Percentiles rank a stretch among this genome's conserved stretches.
phyloP scores from a whole-genome alignment of 2,797 vertebrate genomes.

The Hyperoplus immaculatus region DNA sequence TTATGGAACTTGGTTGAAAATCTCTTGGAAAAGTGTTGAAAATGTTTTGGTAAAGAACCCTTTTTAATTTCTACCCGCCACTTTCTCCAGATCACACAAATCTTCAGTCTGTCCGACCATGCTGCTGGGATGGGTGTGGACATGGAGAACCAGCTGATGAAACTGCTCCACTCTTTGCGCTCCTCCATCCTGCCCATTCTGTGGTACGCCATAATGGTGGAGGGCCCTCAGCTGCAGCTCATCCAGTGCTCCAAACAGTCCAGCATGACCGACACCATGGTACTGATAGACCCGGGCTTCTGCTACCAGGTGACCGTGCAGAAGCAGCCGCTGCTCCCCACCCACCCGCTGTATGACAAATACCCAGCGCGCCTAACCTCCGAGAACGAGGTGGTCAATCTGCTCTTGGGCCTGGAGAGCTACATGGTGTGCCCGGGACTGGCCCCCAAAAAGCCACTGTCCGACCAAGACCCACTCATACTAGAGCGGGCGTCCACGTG shows the following conservation, averaged over 20 bases:
- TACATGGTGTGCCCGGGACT: slow-evolving; percentile 83
- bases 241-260: slow-evolving; percentile 87
- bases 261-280: slow-evolving; percentile 82
- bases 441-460: slow-evolving; percentile 30
- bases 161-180: slow-evolving; percentile 78
- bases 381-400: slow-evolving; percentile 67
- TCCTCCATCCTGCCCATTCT: slow-evolving; percentile 76
- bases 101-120: slow-evolving; percentile 82
- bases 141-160: slow-evolving; percentile 76
- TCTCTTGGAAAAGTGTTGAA: no score
- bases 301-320: slow-evolving; percentile 84
- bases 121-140: slow-evolving; percentile 27
- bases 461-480: slow-evolving; percentile 66
- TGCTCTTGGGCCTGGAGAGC: slow-evolving; percentile 84
- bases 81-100: slow-evolving; percentile 83
- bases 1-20: no score
- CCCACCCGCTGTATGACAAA: slow-evolving; percentile 81
- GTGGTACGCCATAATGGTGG: slow-evolving; percentile 84
- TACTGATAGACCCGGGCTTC: slow-evolving; percentile 84
- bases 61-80: background rate
- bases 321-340: slow-evolving; percentile 84
- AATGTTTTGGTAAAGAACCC: no score
- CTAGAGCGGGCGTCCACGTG: slow-evolving; percentile 84
- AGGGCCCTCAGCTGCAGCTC: slow-evolving; percentile 84
- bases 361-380: slow-evolving; percentile 72